A percentile compares a stretch with the other conserved stretches of the same genome.
phyloP scores from a whole-genome alignment of 2,888 invertebrate species.

The Phragmatobia fuliginosa region DNA sequence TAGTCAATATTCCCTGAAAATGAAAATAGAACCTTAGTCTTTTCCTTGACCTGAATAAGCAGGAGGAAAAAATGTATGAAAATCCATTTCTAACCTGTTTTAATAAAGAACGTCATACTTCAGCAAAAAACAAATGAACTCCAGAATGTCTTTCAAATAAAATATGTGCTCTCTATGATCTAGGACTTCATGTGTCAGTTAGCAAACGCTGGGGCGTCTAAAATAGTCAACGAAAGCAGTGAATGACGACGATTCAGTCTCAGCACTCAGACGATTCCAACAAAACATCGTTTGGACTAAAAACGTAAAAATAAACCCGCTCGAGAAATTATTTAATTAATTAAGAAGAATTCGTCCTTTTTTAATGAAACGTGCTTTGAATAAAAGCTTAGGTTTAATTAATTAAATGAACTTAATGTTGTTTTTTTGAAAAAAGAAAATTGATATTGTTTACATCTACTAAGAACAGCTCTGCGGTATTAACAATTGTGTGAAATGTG shows the following conservation, averaged over 20 bases:
- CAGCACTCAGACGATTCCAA: constrained; percentile 55
- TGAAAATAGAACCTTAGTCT: no score
- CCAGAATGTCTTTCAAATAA: neutral
- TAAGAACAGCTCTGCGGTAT: neutral
- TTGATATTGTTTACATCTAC: constrained; percentile 7
- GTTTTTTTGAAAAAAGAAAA: constrained; percentile 31
- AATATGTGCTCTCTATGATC: constrained; percentile 1
- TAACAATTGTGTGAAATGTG: neutral
- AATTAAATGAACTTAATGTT: constrained; percentile 49
- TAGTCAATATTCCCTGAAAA: no score
- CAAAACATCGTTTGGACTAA: constrained; percentile 61
- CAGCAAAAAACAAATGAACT: neutral
- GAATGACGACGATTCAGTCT: constrained; percentile 17
- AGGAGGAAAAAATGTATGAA: no score
- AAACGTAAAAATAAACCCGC: constrained; percentile 57
- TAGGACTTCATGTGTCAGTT: constrained; percentile 56
- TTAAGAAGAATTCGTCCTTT: constrained; percentile 68
- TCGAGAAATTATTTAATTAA: constrained; percentile 68
- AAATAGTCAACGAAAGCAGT: constrained; percentile 61
- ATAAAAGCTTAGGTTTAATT: constrained; percentile 66
- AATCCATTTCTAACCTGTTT: no score
- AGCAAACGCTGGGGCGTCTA: constrained; percentile 56
- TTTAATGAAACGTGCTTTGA: constrained; percentile 67
- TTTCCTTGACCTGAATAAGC: no score
- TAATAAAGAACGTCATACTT: no score